Base-by-base conservation (phyloP, 2,888 invertebrate genomes). In the Ichneumoninae sp. region DNA sequence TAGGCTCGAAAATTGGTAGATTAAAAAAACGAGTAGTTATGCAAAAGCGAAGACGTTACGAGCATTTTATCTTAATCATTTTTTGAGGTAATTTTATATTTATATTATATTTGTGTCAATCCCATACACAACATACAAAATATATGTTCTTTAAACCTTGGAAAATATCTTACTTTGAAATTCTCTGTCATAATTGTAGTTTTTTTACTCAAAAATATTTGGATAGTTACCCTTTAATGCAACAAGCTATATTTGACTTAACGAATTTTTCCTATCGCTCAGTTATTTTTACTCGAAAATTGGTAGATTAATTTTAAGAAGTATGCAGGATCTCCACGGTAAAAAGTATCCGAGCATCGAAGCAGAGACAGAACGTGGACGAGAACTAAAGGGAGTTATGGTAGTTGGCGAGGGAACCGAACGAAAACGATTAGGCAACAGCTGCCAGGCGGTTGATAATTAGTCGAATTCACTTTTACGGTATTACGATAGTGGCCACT, bases 21-120 rank as follows among this genome's bases (percentile, higher is more conserved):
- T 44, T 44, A 91, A 92, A 92, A 89, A 85, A 88, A 85, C 89
- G 87, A 90, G 89, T 88, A 89, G 86, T 88, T 90, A 91, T 90
- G 91, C 92, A 92, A 90, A 92, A 89, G 89, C 57, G 85, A 76
- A 60, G 83, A 85, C 85, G 50, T 47, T 63, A 30, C 36, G 52
- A 76, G 82, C 76, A 81, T 81, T 83, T 69, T 68, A 47, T 54
- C 47, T 75, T 81, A 87, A 80, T 87, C 86, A 88, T 86, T 88
- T 89, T 88, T 86, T 81, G 68, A 54, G 77, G 74, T 81, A 76
- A 91, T 87, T 88, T 19, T 19, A 19, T 19, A 19, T 19, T 19
- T 19, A 19, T 19, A 19, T 85, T 84, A 65, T 75, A 79, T 33
- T 82, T 73, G 33, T 57, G 69, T 83, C 68, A 50, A 26, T 63